Percentiles rank a stretch among this genome's conserved stretches.
Evolutionary conservation across 2,113 vertebrate genomes (phyloP).

Genomic region (Ageneiosus marmoratus): DNA sequence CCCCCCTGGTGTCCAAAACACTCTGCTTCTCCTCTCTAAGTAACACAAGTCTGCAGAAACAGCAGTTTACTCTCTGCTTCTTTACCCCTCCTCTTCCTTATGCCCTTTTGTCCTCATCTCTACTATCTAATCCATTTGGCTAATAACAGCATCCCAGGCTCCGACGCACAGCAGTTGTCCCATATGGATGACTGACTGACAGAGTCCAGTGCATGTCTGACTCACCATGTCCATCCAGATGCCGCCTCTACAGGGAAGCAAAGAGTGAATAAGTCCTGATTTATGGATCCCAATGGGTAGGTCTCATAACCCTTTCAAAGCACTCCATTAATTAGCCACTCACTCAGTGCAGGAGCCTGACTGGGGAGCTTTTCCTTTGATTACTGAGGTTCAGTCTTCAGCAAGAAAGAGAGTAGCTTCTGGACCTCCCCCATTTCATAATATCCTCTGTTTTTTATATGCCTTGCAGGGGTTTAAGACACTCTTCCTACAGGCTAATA

Average conservation of each 20-base stretch:
- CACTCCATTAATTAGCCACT: slow-evolving; percentile 68
- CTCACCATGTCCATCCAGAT: slow-evolving; percentile 25
- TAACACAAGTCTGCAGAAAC: slow-evolving; percentile 57
- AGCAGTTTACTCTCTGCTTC: slow-evolving; percentile 55
- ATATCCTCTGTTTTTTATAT: slow-evolving; percentile 28
- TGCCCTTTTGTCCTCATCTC: slow-evolving; percentile 43
- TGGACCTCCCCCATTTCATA: slow-evolving; percentile 4
- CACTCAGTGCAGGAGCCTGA: slow-evolving; percentile 59
- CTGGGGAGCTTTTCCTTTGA: slow-evolving; percentile 61
- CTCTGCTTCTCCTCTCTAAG: slow-evolving; percentile 55
- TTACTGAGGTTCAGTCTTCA: slow-evolving; percentile 57
- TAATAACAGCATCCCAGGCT: slow-evolving; percentile 58
- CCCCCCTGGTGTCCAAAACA: slow-evolving; percentile 16
- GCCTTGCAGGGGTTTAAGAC: slow-evolving; percentile 30
- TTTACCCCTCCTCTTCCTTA: slow-evolving; percentile 5
- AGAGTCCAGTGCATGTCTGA: slow-evolving; percentile 37
- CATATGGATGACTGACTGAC: slow-evolving; percentile 44
- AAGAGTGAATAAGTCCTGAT: slow-evolving; percentile 56
- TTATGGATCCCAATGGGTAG: slow-evolving; percentile 63
- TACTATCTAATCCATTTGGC: slow-evolving; percentile 61
- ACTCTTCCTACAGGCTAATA: slow-evolving; percentile 54
- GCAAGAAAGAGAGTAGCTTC: not conserved
- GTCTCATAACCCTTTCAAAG: slow-evolving; percentile 65
- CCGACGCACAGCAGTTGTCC: slow-evolving; percentile 7
- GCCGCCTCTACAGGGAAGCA: slow-evolving; percentile 20